These are phyloP conservation scores for Leptocoma aspasia DNA, from an alignment of 2,113 vertebrate species.

Conservation along the genomic window DNA sequence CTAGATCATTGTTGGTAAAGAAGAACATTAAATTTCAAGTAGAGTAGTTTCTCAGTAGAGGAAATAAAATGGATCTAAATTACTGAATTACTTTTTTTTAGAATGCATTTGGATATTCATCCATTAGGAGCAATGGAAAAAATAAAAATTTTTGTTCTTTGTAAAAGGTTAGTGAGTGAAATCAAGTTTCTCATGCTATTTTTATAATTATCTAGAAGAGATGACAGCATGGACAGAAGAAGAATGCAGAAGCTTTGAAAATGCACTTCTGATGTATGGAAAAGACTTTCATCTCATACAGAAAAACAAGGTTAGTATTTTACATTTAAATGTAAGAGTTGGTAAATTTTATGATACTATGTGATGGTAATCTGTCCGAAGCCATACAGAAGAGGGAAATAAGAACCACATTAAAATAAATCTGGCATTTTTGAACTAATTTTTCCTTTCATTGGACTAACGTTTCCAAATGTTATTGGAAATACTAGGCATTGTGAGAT, in stretches of 20 bases:
- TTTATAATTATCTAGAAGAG: constrained; percentile 76
- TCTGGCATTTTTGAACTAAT: neutral
- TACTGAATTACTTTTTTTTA: neutral
- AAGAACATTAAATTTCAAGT: neutral
- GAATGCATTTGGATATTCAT: neutral
- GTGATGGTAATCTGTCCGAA: neutral
- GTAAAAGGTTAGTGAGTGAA: neutral
- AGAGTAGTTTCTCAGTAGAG: neutral
- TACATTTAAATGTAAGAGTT: neutral
- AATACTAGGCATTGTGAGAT: neutral
- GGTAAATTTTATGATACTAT: neutral
- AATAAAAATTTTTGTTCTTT: neutral
- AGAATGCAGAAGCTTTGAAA: constrained; percentile 96
- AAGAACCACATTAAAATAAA: neutral
- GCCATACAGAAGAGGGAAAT: neutral
- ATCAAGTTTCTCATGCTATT: neutral
- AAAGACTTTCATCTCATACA: constrained; percentile 99
- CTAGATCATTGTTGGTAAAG: neutral
- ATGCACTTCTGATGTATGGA: constrained; percentile 93
- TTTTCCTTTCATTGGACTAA: neutral
- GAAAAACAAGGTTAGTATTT: constrained; percentile 89
- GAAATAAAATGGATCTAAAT: neutral
- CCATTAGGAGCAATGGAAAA: neutral
- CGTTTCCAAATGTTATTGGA: neutral
- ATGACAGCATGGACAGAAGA: constrained; percentile 95